Evolutionary conservation across 1,140 invertebrate species (phyloP), one percentile per base, ranked within the genome.

Genomic region (Bombyx mandarina): DNA sequence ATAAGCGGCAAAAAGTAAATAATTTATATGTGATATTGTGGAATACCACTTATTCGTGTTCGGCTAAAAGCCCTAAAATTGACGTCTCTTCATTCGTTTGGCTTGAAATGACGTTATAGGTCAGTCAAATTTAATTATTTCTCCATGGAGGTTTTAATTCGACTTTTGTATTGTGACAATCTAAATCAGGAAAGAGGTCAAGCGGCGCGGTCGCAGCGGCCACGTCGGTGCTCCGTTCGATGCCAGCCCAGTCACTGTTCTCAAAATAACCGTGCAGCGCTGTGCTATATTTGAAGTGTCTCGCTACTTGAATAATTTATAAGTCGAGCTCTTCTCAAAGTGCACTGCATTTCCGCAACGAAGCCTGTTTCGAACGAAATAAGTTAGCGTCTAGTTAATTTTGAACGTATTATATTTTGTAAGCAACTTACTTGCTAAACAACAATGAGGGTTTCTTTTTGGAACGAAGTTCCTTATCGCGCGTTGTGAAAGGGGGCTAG

Each of bases 271-370:
- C 74, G 70, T 68, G 68, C 72, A 70, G 71, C 72, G 67, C 59
- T 73, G 69, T 73, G 62, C 80, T 80, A 82, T 81, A 82, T 83
- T 79, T 82, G 77, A 83, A 85, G 73, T 81, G 79, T 81, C 80
- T 81, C 74, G 60, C 73, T 72, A 71, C 69, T 77, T 86, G 81
- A 86, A 86, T 86, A 84, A 84, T 82, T 84, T 84, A 86, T 86
- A 79, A 82, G 78, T 73, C 54, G 56, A 71, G 69, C 73, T 81
- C 71, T 65, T 76, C 72, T 81, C 72, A 57, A 65, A 78, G 71
- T 73, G 71, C 72, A 75, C 67, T 77, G 73, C 75, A 79, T 81
- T 83, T 79, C 73, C 73, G 73, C 67, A 71, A 66, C 71, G 69
- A 71, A 75, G 70, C 71, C 69, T 55, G 47, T 54, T 61, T 54